Evolutionary conservation across 2,888 invertebrate species (phyloP).

Genomic region (Argyra leucocephala): DNA sequence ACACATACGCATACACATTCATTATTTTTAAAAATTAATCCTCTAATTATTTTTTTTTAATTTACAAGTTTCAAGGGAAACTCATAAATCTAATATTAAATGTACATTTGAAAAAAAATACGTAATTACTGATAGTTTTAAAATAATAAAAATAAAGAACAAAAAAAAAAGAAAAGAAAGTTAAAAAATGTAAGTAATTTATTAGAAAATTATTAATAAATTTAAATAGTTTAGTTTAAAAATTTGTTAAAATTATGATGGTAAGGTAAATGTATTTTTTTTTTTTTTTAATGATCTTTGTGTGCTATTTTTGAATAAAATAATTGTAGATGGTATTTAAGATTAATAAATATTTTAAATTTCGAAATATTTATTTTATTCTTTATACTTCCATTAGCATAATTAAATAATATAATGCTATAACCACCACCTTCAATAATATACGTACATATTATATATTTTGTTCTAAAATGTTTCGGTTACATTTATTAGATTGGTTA

Average conservation of each 20-base stretch:
- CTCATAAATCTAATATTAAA: background rate
- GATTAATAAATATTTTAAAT: conserved; percentile 6
- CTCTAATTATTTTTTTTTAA: too few species aligned
- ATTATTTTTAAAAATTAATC: too few species aligned
- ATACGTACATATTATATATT: too few species aligned
- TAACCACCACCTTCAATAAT: too few species aligned
- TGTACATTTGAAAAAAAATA: background rate
- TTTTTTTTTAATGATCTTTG: conserved; percentile 10
- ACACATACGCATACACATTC: too few species aligned
- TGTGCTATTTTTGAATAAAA: conserved; percentile 12
- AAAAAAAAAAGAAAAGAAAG: background rate
- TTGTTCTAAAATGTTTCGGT: too few species aligned
- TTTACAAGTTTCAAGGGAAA: too few species aligned
- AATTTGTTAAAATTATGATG: background rate
- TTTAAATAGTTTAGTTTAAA: background rate
- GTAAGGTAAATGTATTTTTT: background rate
- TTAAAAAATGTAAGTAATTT: background rate
- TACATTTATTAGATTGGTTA: too few species aligned
- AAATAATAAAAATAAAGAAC: background rate
- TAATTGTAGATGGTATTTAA: conserved; percentile 10
- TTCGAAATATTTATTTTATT: background rate
- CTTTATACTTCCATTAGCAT: too few species aligned
- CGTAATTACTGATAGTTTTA: background rate
- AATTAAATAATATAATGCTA: too few species aligned
- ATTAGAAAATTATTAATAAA: background rate